A percentile compares a stretch with the other conserved stretches of the same genome.
These are phyloP conservation scores for Hystrix brachyura DNA, from an alignment of 2,113 vertebrate genomes.

Conservation along the genomic window DNA sequence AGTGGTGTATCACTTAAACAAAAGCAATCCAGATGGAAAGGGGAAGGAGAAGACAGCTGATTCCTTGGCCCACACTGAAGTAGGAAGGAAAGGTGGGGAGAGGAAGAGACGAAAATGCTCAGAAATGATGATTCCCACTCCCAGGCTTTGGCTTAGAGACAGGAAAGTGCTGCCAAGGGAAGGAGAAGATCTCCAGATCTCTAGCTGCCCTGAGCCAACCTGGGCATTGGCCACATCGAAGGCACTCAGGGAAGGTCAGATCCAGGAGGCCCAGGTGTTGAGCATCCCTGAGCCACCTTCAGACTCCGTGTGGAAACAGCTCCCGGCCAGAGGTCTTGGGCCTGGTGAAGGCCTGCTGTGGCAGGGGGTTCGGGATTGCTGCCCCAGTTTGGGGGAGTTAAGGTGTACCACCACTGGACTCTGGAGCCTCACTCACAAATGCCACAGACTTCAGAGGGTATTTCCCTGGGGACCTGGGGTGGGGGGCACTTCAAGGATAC, in stretches of 20 bases:
- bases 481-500: not conserved
- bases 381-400: not conserved
- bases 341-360: too few species aligned
- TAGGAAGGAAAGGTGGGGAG: not conserved
- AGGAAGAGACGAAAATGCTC: not conserved
- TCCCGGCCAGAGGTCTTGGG: not conserved
- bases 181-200: too few species aligned
- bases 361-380: not conserved
- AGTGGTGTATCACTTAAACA: not conserved
- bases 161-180: not conserved
- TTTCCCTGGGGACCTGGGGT: not conserved
- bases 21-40: not conserved
- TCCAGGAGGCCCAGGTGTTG: too few species aligned
- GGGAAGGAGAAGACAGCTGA: not conserved
- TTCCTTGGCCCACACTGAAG: not conserved
- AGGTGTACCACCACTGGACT: not conserved
- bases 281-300: not conserved
- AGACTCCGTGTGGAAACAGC: accelerated
- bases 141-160: not conserved
- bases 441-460: not conserved
- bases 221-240: accelerated
- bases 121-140: not conserved
- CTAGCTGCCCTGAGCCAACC: too few species aligned
- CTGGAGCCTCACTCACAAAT: not conserved
- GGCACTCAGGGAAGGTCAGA: not conserved